Evolutionary conservation across 2,113 vertebrate species (phyloP), one percentile per base, ranked within the genome.

Genomic region (Holacanthus passer): DNA sequence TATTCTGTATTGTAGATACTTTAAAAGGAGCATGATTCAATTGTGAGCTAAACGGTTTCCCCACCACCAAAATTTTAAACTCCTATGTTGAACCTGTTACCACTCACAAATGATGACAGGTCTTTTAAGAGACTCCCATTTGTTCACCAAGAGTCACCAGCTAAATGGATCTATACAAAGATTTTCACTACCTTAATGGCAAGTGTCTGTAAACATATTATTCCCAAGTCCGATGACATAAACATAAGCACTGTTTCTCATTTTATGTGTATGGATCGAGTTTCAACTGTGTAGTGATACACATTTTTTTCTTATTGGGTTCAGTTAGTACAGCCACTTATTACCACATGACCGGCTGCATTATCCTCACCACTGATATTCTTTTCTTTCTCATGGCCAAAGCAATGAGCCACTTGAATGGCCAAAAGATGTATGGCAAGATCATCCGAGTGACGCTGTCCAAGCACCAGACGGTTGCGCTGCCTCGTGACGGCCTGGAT

Each of bases 341-440:
- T 67, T 32, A 32, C 12, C n/a, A 27, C 22, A 37, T 20, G 4
- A 22, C 22, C 20, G 20, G 1, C 43, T 16, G 10, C 6, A 69
- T 3, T 45, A 7, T 59, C 2, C 2, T 24, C 32, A 39, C 16
- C 24, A 2, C 17, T 79, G 10, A 45, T 45, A 4, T 7, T 35
- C 1, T 71, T 32, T 59, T 8, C 37, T 48, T 69, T 5, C 0
- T 5, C 20, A 1, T 14, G 3, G 2, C 14, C 3, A 27, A 72
- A 99, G 98, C 97, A 29, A 99, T 99, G 98, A 99, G 97, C 86
- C 98, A 99, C 94, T 94, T 99, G 87, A 99, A 99, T 67, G 98
- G 98, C 73, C 98, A 99, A 89, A 99, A 99, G 95, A 98, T 99
- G 97, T 98, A 97, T 47, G 97, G 97, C 47, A 99, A 99, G 94